These are phyloP conservation scores for Gortyna flavago DNA, from an alignment of 2,888 invertebrate species.

Conservation along the genomic window DNA sequence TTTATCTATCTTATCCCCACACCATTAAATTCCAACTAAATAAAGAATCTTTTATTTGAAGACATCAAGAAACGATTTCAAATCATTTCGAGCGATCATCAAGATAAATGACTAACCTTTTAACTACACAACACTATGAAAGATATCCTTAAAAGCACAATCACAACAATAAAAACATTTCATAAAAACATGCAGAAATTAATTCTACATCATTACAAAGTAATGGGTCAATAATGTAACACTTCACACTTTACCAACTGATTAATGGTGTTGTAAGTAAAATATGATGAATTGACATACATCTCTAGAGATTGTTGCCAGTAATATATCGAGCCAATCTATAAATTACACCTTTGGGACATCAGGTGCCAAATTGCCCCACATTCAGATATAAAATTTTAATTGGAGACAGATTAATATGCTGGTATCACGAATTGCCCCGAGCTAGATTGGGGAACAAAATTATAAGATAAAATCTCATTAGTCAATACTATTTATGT, in stretches of 20 bases:
- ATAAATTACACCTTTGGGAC: constrained; percentile 57
- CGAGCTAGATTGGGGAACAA: constrained; percentile 16
- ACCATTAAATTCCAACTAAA: neutral
- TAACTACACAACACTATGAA: constrained; percentile 11
- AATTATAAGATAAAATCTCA: constrained; percentile 15
- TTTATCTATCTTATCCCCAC: neutral
- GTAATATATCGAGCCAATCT: constrained; percentile 47
- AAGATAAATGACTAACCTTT: constrained; percentile 36
- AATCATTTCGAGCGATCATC: constrained; percentile 4
- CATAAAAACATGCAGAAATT: constrained; percentile 22
- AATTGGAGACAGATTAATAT: constrained; percentile 44
- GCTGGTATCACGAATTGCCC: constrained; percentile 19
- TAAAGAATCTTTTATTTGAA: constrained; percentile 9
- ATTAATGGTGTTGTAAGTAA: constrained; percentile 64
- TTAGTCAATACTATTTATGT: constrained; percentile 22
- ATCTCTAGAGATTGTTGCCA: constrained; percentile 56
- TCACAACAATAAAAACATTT: constrained; percentile 32
- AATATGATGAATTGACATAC: constrained; percentile 63
- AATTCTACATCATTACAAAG: constrained; percentile 38
- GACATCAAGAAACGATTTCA: constrained; percentile 16
- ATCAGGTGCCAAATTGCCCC: constrained; percentile 55
- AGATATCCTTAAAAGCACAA: neutral
- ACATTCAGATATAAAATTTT: constrained; percentile 48
- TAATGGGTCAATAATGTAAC: constrained; percentile 53
- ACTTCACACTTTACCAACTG: constrained; percentile 40